Base-by-base conservation (phyloP, 2,888 invertebrate species). In the Drosophila nigricruria region DNA sequence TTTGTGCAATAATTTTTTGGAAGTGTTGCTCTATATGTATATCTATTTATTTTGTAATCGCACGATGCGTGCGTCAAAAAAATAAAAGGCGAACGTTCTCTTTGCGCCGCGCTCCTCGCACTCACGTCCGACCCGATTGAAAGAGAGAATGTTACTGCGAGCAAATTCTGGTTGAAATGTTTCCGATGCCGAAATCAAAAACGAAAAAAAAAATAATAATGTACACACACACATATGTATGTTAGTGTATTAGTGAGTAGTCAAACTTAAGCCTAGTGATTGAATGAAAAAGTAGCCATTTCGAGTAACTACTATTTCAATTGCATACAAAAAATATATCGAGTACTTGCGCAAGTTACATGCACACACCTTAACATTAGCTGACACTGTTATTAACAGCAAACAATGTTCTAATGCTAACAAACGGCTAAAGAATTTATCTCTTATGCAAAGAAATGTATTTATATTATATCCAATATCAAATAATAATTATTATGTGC, bases 1-100 rank as follows among this genome's bases (percentile, higher is more conserved):
- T 81, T 84, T 75, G 77, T 81, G 70, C 60, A 81, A 73, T 69
- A 73, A 74, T 81, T 81, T 45, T 14, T 42, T 54, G 63, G 43
- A 67, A 58, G 49, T 69, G 52, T 63, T 60, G 49, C 53, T 61
- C 38, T 57, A 27, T 65, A 38, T 65, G 66, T 73, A 56, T 68
- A 36, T 63, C 18, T 60, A 36, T 65, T 49, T 72, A 73, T 77
- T 77, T 77, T 70, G 65, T 66, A 77, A 74, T 77, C 65, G 38
- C 70, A 66, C 64, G 25, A 59, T 77, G 59, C 56, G 77, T 70
- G 65, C 70, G 63, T 66, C 57, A 73, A 77, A 77, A 77, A 52
- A 73, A 77, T 73, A 74, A 52, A 34, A 49, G 6, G 12, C 77
- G 70, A 78, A 69, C 57, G 77, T 77, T 77, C 78, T 70, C 70